These are phyloP conservation scores for Drosophila pseudotalamancana DNA, from an alignment of 2,888 invertebrate species.

Conservation along the genomic window DNA sequence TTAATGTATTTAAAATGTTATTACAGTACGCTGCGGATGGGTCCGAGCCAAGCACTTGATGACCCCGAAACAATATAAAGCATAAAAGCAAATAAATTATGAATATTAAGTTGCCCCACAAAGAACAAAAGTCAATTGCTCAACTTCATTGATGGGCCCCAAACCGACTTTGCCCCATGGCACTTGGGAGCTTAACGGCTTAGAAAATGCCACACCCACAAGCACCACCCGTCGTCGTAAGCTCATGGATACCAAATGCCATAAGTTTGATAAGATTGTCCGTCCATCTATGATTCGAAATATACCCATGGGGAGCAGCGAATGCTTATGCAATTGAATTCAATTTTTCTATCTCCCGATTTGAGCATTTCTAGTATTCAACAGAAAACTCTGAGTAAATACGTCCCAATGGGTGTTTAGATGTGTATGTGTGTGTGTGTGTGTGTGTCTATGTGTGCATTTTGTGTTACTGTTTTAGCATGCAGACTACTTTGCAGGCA, in stretches of 20 bases:
- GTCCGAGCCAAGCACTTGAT: constrained; percentile 25
- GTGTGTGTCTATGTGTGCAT: neutral
- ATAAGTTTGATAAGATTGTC: constrained; percentile 63
- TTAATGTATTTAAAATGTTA: constrained; percentile 73
- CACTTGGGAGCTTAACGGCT: constrained; percentile 72
- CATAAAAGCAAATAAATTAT: constrained; percentile 69
- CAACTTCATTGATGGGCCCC: constrained; percentile 46
- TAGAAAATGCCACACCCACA: constrained; percentile 51
- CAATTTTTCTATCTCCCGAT: constrained; percentile 57
- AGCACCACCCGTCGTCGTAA: neutral
- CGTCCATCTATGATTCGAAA: constrained; percentile 27
- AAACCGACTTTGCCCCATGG: constrained; percentile 35
- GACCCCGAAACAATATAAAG: constrained; percentile 48
- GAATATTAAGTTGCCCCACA: constrained; percentile 66
- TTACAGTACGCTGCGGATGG: constrained; percentile 34
- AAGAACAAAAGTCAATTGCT: constrained; percentile 73
- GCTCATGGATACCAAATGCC: constrained; percentile 20
- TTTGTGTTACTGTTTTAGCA: constrained; percentile 20
- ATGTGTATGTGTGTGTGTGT: constrained; percentile 10
- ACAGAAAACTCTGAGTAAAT: constrained; percentile 5
- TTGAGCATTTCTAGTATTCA: constrained; percentile 44
- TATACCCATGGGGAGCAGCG: constrained; percentile 38
- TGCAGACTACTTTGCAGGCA: constrained; percentile 26
- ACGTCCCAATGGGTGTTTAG: constrained; percentile 18
- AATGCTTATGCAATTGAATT: constrained; percentile 72